Conservation (phyloP, 2,797 vertebrate species). For the Paratrypauchen microcephalus region DNA sequence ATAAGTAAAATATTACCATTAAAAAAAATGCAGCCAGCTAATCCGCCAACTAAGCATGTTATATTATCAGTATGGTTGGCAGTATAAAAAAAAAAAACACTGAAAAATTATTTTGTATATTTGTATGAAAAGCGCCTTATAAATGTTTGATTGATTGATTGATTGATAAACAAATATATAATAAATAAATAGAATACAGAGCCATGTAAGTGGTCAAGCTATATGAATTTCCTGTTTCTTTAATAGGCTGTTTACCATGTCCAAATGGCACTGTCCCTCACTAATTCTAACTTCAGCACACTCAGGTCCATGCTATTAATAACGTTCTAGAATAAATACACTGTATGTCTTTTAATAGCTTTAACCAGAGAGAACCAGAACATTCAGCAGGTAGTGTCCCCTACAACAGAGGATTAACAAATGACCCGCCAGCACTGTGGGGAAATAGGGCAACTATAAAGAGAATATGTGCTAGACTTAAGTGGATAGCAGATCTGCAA, state of each 20-base stretch:
- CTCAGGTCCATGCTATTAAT: neutral
- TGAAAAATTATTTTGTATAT: no score
- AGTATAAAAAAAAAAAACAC: no score
- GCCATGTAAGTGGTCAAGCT: neutral
- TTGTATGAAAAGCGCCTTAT: no score
- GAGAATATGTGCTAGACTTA: slow-evolving; percentile 45
- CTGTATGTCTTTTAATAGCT: slow-evolving; percentile 19
- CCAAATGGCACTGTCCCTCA: neutral
- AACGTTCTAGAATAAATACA: slow-evolving; percentile 28
- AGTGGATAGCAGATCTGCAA: slow-evolving; percentile 58
- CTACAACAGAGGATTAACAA: slow-evolving; percentile 54
- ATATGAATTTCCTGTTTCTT: neutral
- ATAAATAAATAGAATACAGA: no score
- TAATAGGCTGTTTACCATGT: no score
- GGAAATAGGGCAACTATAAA: slow-evolving; percentile 61
- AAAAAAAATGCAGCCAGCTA: neutral
- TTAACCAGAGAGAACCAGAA: slow-evolving; percentile 47
- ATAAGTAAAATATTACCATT: neutral
- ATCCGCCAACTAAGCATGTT: neutral
- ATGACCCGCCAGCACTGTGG: slow-evolving; percentile 29
- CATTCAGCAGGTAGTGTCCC: slow-evolving; percentile 26
- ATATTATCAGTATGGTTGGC: no score
- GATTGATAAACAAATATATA: no score
- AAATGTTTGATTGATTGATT: no score
- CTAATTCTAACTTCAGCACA: neutral